Evolutionary conservation across 2,113 vertebrate genomes (phyloP), one percentile per base, ranked within the genome.

Genomic region (Irena cyanogastra): DNA sequence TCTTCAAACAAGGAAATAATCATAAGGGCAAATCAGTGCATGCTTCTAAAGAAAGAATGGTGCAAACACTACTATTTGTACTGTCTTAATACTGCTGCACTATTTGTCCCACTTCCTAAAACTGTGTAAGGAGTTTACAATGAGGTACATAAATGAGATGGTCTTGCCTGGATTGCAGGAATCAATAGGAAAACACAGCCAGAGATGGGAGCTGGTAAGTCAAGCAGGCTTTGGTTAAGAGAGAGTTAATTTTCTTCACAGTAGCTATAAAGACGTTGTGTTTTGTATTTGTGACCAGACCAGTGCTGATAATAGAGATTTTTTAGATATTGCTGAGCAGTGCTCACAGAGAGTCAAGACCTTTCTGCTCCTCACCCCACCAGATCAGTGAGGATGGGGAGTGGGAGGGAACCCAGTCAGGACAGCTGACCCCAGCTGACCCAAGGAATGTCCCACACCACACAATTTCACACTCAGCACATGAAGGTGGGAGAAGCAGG

Each of bases 341-440:
- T 9, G 41, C 9, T 37, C 12, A 53, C 35, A 49, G 26, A 44
- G 28, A 50, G 35, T n/a, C 27, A 44, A 39, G 27, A 53, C 54
- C 63, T 76, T 37, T 70, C 35, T 77, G 15, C 31, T 77, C 26
- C 49, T 70, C 30, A 28, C 10, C 6, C 41, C 12, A 70, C 7
- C 16, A 21, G 37, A 37, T 2, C 37, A n/a, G 9, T 0, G 0
- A 49, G 49, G 24, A 63, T 3, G 3, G 50, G 28, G 35, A 87
- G 44, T 39, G 28, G 49, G 49, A 56, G 42, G 23, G 11, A 47
- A 13, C 41, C 50, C 27, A 81, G 42, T 37, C 69, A 21, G 7
- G 33, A 56, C 31, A 81, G 54, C 19, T 81, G 54, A 19, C 4
- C 35, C 28, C 33, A 57, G 3, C 5, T 44, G 33, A 63, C 21